A percentile compares a stretch with the other conserved stretches of the same genome.
phyloP scores from a whole-genome alignment of 2,797 vertebrate genomes.

The Coccyzus lansbergi region DNA sequence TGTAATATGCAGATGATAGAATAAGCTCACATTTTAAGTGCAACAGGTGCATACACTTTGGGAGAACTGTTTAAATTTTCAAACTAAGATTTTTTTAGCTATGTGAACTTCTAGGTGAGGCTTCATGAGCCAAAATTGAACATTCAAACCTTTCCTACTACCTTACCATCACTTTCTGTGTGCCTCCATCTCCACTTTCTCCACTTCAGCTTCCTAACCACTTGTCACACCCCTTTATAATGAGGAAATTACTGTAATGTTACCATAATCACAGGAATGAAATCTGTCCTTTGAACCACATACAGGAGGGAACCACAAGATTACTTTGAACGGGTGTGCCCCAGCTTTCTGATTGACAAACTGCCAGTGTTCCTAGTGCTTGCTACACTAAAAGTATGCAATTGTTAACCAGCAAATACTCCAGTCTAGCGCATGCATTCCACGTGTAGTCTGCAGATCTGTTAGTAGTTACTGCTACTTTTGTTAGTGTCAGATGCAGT shows the following conservation, averaged over 20 bases:
- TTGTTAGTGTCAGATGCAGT: background rate
- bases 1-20: background rate
- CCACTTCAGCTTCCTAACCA: background rate
- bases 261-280: background rate
- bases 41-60: background rate
- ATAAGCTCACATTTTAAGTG: background rate
- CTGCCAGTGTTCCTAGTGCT: background rate
- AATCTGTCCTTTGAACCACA: conserved; percentile 7
- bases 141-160: background rate
- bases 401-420: conserved; percentile 34
- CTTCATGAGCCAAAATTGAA: background rate
- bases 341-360: background rate
- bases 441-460: background rate
- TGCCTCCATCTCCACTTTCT: background rate
- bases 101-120: background rate
- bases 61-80: background rate
- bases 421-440: background rate
- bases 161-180: background rate
- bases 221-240: background rate
- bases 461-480: background rate
- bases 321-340: background rate
- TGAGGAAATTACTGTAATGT: background rate
- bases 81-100: background rate
- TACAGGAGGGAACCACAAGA: background rate
- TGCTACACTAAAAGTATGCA: background rate